These are phyloP conservation scores for Patella depressa DNA, from an alignment of 2,888 invertebrate genomes.

Conservation along the genomic window DNA sequence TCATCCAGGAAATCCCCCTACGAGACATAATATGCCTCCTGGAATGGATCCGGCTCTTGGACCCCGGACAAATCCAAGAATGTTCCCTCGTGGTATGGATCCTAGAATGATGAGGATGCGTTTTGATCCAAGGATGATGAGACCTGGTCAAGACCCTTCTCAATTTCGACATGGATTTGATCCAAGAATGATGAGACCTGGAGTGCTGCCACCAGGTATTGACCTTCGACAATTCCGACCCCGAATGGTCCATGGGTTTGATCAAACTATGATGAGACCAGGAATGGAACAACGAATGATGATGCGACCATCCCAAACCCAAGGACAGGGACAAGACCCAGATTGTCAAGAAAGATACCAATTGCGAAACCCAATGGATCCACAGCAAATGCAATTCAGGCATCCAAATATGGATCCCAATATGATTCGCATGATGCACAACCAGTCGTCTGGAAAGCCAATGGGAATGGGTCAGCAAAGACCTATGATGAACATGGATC, in stretches of 20 bases:
- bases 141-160: neutral
- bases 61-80: neutral
- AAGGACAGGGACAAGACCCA: neutral
- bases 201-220: neutral
- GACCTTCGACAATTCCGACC: slow-evolving; percentile 1
- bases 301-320: neutral
- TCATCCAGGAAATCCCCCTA: neutral
- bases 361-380: neutral
- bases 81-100: neutral
- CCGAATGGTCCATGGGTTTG: slow-evolving; percentile 2
- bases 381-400: slow-evolving; percentile 1
- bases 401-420: neutral
- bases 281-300: slow-evolving; percentile 1
- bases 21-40: neutral
- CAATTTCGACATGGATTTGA: slow-evolving; percentile 1
- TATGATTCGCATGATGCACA: neutral
- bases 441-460: neutral
- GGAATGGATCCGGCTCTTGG: slow-evolving; percentile 5
- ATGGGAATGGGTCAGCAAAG: neutral
- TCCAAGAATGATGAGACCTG: neutral
- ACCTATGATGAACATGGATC: neutral
- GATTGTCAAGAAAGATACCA: neutral
- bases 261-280: neutral
- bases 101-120: slow-evolving; percentile 3
- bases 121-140: neutral